Evolutionary conservation across 2,888 invertebrate genomes (phyloP), one percentile per base, ranked within the genome.

Genomic region (Lypha dubia): DNA sequence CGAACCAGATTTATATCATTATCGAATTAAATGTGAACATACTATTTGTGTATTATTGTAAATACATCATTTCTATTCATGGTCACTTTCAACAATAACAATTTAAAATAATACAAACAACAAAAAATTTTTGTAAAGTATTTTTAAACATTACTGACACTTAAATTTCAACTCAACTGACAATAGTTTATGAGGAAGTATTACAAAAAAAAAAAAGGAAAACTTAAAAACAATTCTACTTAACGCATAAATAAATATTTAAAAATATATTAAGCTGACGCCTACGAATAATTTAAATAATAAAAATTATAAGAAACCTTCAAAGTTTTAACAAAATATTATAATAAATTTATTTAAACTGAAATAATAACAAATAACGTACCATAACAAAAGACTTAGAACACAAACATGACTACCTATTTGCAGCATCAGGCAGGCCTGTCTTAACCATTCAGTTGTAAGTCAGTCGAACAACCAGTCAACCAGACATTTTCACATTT

Each of bases 371-470:
- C 28, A 71, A n/a, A n/a, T 35, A 46, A 24, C 7, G 9, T 17
- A 35, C 24, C 9, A 22, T 53, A 76, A 80, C 71, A 68, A 80
- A 80, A 80, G 73, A 80, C 67, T 73, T 60, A 73, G 76, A 80
- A 79, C 75, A 75, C 70, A 74, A 77, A 70, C 81, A 20, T 41
- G 75, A 62, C 71, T 58, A 46, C 56, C 20, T 17, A 24, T 58
- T 24, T 49, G 17, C 28, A 73, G 11, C 28, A n/a, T n/a, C n/a
- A 22, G 9, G 9, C 22, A 22, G 24, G 2, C 5, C 32, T 53
- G 38, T 67, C 70, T 53, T 53, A 56, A 44, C 13, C 24, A 44
- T 22, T 65, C 17, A 32, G 22, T 63, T 71, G 49, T 67, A 53
- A 63, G 35, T 53, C 60, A 60, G 38, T 60, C 49, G 60, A 35